phyloP scores from a whole-genome alignment of 2,888 invertebrate genomes.

The Conistra vaccinii region DNA sequence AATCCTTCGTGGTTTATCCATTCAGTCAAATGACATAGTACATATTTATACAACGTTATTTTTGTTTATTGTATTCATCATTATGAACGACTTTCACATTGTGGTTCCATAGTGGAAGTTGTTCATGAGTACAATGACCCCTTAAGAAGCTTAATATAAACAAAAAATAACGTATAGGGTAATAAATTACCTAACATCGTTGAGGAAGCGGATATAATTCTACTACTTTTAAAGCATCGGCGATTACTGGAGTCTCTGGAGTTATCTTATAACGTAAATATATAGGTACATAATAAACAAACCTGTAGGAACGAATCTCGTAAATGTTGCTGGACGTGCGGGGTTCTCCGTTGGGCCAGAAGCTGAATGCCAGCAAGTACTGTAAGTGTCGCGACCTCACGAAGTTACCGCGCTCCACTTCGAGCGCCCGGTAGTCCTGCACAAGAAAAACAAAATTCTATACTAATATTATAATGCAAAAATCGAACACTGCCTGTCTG shows the following conservation, averaged over 20 bases:
- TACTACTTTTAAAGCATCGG: not conserved
- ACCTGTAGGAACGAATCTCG: slow-evolving; percentile 95
- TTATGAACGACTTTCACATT: too few relatives aligned
- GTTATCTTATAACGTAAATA: not conserved
- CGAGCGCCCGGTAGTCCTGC: slow-evolving; percentile 93
- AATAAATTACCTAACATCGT: not conserved
- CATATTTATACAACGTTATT: too few relatives aligned
- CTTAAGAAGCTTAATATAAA: too few relatives aligned
- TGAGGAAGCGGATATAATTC: not conserved
- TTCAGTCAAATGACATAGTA: not conserved
- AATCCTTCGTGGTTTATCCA: not conserved
- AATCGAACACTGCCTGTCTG: too few relatives aligned
- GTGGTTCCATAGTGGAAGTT: too few relatives aligned
- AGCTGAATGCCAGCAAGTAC: slow-evolving; percentile 98
- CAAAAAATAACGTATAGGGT: too few relatives aligned
- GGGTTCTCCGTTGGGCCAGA: slow-evolving; percentile 97
- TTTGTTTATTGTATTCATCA: too few relatives aligned
- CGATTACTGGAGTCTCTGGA: not conserved
- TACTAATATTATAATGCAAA: not conserved
- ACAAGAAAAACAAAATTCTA: slow-evolving; percentile 50
- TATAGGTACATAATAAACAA: slow-evolving; percentile 9
- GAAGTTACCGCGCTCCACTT: slow-evolving; percentile 94
- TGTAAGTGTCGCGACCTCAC: slow-evolving; percentile 97
- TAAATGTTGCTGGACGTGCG: slow-evolving; percentile 95
- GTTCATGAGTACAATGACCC: too few relatives aligned